Evolutionary conservation across 2,888 invertebrate species (phyloP).

Genomic region (Rhamnusium bicolor): DNA sequence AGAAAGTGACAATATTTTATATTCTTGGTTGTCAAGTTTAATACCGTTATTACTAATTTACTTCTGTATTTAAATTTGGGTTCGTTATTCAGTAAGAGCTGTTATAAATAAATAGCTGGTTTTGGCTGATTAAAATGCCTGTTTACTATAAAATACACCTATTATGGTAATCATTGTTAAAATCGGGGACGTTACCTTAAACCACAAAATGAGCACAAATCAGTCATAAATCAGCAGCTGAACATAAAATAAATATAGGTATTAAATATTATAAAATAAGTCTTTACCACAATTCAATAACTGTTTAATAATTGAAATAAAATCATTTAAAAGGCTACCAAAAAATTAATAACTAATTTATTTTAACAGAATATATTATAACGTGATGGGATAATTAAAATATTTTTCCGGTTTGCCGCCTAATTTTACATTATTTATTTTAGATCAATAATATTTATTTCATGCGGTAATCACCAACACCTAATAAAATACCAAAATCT

Average conservation of each 20-base stretch:
- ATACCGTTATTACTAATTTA: no score
- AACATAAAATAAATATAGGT: not conserved
- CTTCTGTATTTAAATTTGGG: no score
- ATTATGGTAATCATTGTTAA: not conserved
- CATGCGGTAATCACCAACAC: not conserved
- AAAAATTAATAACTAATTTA: not conserved
- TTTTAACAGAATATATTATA: not conserved
- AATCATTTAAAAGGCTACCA: not conserved
- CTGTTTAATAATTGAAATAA: not conserved
- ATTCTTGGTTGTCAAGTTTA: no score
- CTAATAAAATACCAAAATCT: not conserved
- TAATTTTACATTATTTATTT: not conserved
- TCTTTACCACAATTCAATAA: not conserved
- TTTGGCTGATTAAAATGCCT: not conserved
- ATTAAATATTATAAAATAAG: not conserved
- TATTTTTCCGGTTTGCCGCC: conserved; percentile 10
- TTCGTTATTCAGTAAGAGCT: no score
- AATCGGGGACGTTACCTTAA: not conserved
- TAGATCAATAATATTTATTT: not conserved
- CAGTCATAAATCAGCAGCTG: not conserved
- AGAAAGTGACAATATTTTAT: no score
- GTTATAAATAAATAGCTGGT: no score
- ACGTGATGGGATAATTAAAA: not conserved
- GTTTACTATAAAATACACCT: not conserved
- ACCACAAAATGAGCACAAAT: not conserved